These are phyloP conservation scores for Onychomys leucogaster DNA, from an alignment of 2,797 vertebrate genomes.

Conservation along the genomic window DNA sequence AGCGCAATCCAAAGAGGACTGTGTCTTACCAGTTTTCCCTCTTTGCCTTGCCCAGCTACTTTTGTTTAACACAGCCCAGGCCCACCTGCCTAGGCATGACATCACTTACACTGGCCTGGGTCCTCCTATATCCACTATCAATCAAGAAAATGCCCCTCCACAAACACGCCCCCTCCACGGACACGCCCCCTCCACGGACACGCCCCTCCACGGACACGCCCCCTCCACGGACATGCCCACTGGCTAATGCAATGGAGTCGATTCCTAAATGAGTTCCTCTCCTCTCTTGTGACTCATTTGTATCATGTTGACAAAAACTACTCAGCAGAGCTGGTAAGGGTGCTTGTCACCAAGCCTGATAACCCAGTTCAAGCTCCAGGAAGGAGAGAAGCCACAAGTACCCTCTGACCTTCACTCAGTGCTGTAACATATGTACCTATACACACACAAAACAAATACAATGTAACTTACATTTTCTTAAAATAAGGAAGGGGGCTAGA, in stretches of 20 bases:
- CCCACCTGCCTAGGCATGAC: neutral
- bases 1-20: neutral
- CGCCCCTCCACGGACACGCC: neutral
- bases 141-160: neutral
- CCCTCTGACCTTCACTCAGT: neutral
- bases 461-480: neutral
- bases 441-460: neutral
- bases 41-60: neutral
- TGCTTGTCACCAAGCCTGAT: neutral
- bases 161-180: neutral
- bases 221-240: neutral
- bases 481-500: neutral
- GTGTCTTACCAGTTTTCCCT: neutral
- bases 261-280: neutral
- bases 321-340: neutral
- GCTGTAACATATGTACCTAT: neutral
- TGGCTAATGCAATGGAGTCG: neutral
- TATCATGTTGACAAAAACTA: neutral
- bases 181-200: neutral
- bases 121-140: neutral
- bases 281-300: neutral
- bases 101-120: neutral
- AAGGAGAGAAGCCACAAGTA: neutral
- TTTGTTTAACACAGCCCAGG: neutral
- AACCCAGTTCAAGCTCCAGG: neutral